These are phyloP conservation scores for Catharus fuscescens DNA, from an alignment of 2,113 vertebrate species.

Conservation along the genomic window DNA sequence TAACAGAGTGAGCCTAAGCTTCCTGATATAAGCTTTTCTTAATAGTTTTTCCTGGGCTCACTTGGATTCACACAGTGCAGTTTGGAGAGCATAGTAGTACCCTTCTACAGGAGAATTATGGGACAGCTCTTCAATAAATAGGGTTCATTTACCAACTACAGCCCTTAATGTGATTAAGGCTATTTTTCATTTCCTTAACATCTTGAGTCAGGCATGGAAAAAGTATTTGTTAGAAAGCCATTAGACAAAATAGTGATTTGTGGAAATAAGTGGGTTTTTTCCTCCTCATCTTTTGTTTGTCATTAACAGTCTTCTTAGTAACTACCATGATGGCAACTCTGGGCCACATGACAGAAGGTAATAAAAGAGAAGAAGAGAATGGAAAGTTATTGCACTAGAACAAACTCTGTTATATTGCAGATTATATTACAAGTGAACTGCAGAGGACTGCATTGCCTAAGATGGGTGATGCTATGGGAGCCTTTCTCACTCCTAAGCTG, in stretches of 20 bases:
- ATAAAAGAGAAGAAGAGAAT: constrained; percentile 47
- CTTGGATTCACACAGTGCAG: neutral
- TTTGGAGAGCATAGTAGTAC: neutral
- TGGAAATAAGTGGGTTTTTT: neutral
- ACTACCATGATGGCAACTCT: neutral
- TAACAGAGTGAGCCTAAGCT: neutral
- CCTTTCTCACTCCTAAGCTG: neutral
- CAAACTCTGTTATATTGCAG: constrained; percentile 59
- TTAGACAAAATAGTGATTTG: neutral
- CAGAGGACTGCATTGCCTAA: neutral
- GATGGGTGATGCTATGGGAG: neutral
- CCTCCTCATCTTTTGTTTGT: constrained; percentile 28
- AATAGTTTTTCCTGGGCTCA: neutral
- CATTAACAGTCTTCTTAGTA: constrained; percentile 40
- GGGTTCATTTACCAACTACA: neutral
- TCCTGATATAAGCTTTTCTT: neutral
- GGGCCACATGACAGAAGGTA: constrained; percentile 6
- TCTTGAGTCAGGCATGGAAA: neutral
- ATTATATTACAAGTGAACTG: constrained; percentile 61
- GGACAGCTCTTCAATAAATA: neutral
- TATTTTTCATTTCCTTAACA: constrained; percentile 26
- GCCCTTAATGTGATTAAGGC: neutral
- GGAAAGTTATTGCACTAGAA: constrained; percentile 62
- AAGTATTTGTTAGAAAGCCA: neutral
- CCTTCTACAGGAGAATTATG: neutral